Percentiles rank a stretch among this genome's conserved stretches.
Conservation (phyloP, 2,113 vertebrate genomes). For the Nycticorax nycticorax region DNA sequence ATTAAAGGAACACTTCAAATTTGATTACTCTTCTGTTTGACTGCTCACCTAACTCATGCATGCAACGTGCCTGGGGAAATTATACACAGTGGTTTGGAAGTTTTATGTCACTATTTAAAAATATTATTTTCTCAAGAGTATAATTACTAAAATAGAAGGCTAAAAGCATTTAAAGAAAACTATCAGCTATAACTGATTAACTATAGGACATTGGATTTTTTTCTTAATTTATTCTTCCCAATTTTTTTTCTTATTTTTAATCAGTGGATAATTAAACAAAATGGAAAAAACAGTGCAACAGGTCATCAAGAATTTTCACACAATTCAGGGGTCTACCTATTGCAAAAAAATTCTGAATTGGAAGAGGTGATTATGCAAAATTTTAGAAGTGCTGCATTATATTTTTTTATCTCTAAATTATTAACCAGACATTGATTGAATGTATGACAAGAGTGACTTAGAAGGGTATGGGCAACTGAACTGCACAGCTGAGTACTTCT, state of each 20-base stretch:
- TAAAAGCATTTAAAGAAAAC: not conserved
- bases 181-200: not conserved
- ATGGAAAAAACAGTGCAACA: not conserved
- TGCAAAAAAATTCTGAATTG: not conserved
- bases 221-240: not conserved
- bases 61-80: slow-evolving; percentile 39
- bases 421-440: not conserved
- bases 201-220: not conserved
- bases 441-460: not conserved
- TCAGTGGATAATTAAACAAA: not conserved
- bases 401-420: not conserved
- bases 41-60: slow-evolving; percentile 28
- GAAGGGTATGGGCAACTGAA: rapidly evolving
- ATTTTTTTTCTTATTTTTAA: not conserved
- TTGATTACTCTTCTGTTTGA: slow-evolving; percentile 60
- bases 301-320: not conserved
- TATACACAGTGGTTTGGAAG: slow-evolving; percentile 13
- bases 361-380: not conserved
- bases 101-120: slow-evolving; percentile 63
- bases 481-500: not conserved
- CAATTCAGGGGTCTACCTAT: not conserved
- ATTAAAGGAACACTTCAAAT: slow-evolving; percentile 67
- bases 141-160: slow-evolving; percentile 14
- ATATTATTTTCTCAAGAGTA: slow-evolving; percentile 32
- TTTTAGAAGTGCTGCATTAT: not conserved